Evolutionary conservation across 92 coral and sea anemone species (phyloP), one percentile per base, ranked within the genome.

Genomic region (Nematostella vectensis): DNA sequence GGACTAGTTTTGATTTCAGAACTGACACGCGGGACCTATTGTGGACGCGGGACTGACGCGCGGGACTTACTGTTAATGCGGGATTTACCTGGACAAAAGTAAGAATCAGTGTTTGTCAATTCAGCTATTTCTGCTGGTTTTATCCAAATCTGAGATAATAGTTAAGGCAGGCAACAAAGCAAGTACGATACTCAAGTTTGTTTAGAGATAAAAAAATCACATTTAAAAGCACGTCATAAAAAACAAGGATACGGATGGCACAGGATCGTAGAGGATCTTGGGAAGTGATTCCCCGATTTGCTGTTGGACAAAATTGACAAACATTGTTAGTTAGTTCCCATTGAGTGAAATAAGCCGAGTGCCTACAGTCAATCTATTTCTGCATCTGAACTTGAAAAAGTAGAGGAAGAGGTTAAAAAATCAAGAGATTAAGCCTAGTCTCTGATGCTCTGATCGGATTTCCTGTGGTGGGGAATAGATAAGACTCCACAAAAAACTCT

Each of bases 231-330:
- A n/a, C n/a, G n/a, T n/a, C n/a, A n/a, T n/a, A n/a, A n/a, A n/a
- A n/a, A n/a, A n/a, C n/a, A 85, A 85, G 93, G 98, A 91, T 85
- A 91, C 98, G 58, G 76, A 63, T 48, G 98, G 98, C 48, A 91
- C 78, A 38, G 93, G 55, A 54, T 91, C 93, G 72, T 81, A 85
- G 38, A 91, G 79, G 24, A 85, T 75, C 83, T 91, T 91, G 54
- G 98, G 88, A 54, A 78, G 73, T 13, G 98, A 91, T 75, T 91
- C 98, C 17, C 95, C 91, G 25, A 91, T 78, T 23, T 74, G 82
- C 95, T 91, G 55, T 18, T 57, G 53, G 25, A 40, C 47, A 54
- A 25, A 37, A 26, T 37, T 4, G 25, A 31, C 12, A 10, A 1
- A 2, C n/a, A n/a, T n/a, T n/a, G n/a, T n/a, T n/a, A n/a, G n/a